Base-by-base conservation (phyloP, 2,888 invertebrate genomes). In the Emesis furor region DNA sequence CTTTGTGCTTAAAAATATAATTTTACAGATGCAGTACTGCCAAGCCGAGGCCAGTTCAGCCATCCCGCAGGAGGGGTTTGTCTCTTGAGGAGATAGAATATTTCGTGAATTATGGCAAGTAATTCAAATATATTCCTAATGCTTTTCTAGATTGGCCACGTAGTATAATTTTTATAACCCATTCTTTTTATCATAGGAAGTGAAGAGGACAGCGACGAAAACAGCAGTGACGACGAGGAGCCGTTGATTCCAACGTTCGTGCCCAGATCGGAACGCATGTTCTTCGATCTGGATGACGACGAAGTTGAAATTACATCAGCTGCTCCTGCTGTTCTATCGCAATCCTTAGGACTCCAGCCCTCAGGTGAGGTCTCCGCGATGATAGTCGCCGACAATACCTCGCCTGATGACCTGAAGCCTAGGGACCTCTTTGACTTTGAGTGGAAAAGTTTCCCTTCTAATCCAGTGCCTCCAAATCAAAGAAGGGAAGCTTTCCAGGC, bases 391-490 rank as follows among this genome's bases (percentile, higher is more conserved):
- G 68, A 68, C 37, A n/a, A 68, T 37, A 24, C 69, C 39, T 69
- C 69, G 69, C 69, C 69, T 14, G 69, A 69, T 39, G 69, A 39
- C 69, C 42, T 14, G 69, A 71, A 39, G 69, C 69, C 69, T 71
- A 71, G 24, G 39, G 69, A 10, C 14, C 55, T 55, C n/a, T 55
- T 55, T 55, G 55, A 55, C n/a, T 51, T 51, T 51, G n/a, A 10
- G n/a, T 55, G 55, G 55, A n/a, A 55, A n/a, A n/a, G 30, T 24
- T 71, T 71, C 42, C 39, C 39, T 39, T 39, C 69, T 39, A 39
- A 71, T 71, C 69, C 39, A 37, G 69, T 71, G 55, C 55, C 14
- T 55, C 55, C 55, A n/a, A 55, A 55, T 71, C 8, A 37, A 71
- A 71, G 39, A 71, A 71, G 39, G 69, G 42, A 71, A 71, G 69